Percentiles rank a stretch among this genome's conserved stretches.
phyloP scores from a whole-genome alignment of 2,113 vertebrate species.

The Zingel zingel region DNA sequence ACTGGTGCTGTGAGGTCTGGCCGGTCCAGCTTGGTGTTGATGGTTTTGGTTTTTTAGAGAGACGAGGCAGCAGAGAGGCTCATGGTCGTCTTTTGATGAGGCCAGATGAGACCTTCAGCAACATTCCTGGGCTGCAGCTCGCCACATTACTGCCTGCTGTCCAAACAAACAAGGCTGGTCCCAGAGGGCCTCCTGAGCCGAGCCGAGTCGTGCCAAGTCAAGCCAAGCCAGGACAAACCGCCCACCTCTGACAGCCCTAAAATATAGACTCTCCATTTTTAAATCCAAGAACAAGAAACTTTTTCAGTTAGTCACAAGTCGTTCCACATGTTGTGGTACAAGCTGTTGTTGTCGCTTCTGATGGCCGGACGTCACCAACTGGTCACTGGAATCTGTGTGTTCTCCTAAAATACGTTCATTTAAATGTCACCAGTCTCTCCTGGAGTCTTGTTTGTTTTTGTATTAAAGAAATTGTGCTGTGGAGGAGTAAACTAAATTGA shows the following conservation, averaged over 20 bases:
- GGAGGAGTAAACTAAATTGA: not conserved
- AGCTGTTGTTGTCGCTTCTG: slow-evolving; percentile 30
- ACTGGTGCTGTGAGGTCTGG: slow-evolving; percentile 23
- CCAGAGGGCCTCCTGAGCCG: slow-evolving; percentile 42
- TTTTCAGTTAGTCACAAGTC: slow-evolving; percentile 38
- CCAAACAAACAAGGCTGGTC: slow-evolving; percentile 79
- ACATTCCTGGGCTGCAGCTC: slow-evolving; percentile 75
- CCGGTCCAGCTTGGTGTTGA: slow-evolving; percentile 32
- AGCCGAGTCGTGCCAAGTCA: slow-evolving; percentile 35
- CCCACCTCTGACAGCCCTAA: slow-evolving; percentile 62
- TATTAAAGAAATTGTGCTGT: not conserved
- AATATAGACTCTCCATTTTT: slow-evolving; percentile 77
- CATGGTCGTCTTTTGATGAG: slow-evolving; percentile 64
- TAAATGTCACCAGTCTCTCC: not conserved
- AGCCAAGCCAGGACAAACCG: slow-evolving; percentile 49
- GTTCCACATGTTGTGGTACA: slow-evolving; percentile 38
- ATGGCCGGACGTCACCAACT: slow-evolving; percentile 15
- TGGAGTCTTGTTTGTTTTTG: not conserved
- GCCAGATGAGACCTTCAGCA: slow-evolving; percentile 71
- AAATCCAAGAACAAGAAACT: slow-evolving; percentile 54
- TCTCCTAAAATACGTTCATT: not conserved
- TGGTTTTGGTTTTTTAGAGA: slow-evolving; percentile 34
- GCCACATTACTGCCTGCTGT: slow-evolving; percentile 78
- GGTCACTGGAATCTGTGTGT: slow-evolving; percentile 9
- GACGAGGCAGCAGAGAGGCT: slow-evolving; percentile 42